Percentiles rank a stretch among this genome's conserved stretches.
Evolutionary conservation across 2,888 invertebrate species (phyloP).

Genomic region (Pollenia griseotomentosa): DNA sequence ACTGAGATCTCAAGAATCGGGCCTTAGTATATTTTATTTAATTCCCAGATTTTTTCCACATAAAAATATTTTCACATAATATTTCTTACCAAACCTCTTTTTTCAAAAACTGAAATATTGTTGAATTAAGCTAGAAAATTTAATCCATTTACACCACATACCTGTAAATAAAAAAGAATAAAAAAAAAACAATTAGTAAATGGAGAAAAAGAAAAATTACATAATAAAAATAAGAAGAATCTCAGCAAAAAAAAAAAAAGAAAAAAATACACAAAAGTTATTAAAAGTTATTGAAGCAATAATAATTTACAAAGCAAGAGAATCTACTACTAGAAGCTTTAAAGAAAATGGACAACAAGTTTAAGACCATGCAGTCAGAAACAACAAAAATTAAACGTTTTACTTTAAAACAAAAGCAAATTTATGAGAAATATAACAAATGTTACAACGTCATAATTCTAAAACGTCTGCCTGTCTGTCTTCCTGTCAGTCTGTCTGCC

Average conservation of each 20-base stretch:
- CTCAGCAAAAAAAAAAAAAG: slow-evolving; percentile 5
- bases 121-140: slow-evolving; percentile 40
- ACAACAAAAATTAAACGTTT: slow-evolving; percentile 52
- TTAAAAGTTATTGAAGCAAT: slow-evolving; percentile 64
- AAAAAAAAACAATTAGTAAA: slow-evolving; percentile 63
- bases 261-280: slow-evolving; percentile 44
- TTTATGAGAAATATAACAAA: slow-evolving; percentile 61
- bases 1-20: too few species aligned
- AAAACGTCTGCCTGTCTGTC: background rate
- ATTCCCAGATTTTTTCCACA: background rate
- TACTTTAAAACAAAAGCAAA: background rate
- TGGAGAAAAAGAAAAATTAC: slow-evolving; percentile 15
- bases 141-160: slow-evolving; percentile 62
- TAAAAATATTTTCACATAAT: too few species aligned
- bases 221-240: slow-evolving; percentile 26
- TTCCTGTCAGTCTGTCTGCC: background rate
- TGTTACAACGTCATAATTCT: slow-evolving; percentile 25
- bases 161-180: slow-evolving; percentile 66
- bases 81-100: too few species aligned
- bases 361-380: background rate
- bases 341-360: background rate
- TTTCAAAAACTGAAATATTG: slow-evolving; percentile 14
- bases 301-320: slow-evolving; percentile 51
- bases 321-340: background rate
- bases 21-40: slow-evolving; percentile 8